Conservation (phyloP, 2,888 invertebrate species). For the Zygaena filipendulae region DNA sequence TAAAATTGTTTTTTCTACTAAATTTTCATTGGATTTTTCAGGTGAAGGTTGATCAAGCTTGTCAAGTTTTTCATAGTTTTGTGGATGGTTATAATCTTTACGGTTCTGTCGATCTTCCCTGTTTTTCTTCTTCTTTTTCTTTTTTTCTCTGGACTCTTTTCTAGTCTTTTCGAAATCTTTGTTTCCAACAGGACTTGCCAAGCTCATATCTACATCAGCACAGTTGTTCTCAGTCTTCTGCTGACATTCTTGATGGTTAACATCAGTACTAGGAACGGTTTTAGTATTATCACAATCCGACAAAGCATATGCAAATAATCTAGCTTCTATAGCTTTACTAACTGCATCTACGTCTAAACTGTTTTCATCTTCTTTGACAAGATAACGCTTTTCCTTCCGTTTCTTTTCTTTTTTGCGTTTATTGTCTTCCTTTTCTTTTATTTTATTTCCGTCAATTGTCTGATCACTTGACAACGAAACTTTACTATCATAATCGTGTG, state of each 20-base stretch:
- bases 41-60: constrained; percentile 28
- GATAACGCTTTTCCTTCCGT: constrained; percentile 70
- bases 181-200: neutral
- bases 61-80: constrained; percentile 63
- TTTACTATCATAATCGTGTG: constrained; percentile 26
- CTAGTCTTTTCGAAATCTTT: constrained; percentile 37
- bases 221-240: too few relatives aligned
- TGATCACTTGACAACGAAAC: constrained; percentile 21
- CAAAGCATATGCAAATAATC: constrained; percentile 75
- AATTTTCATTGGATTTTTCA: constrained; percentile 23
- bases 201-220: neutral
- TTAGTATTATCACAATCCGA: constrained; percentile 55
- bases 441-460: constrained; percentile 32
- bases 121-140: constrained; percentile 86
- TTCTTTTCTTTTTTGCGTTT: constrained; percentile 72
- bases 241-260: constrained; percentile 19
- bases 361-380: constrained; percentile 75
- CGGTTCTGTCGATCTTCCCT: constrained; percentile 80
- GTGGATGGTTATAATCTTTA: constrained; percentile 75
- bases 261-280: constrained; percentile 31
- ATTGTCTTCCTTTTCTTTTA: constrained; percentile 60
- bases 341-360: constrained; percentile 85
- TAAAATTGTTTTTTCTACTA: constrained; percentile 31
- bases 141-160: constrained; percentile 78
- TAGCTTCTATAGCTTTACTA: constrained; percentile 84